A percentile compares a stretch with the other conserved stretches of the same genome.
These are phyloP conservation scores for Coenonympha glycerion DNA, from an alignment of 2,888 invertebrate species.

Conservation along the genomic window DNA sequence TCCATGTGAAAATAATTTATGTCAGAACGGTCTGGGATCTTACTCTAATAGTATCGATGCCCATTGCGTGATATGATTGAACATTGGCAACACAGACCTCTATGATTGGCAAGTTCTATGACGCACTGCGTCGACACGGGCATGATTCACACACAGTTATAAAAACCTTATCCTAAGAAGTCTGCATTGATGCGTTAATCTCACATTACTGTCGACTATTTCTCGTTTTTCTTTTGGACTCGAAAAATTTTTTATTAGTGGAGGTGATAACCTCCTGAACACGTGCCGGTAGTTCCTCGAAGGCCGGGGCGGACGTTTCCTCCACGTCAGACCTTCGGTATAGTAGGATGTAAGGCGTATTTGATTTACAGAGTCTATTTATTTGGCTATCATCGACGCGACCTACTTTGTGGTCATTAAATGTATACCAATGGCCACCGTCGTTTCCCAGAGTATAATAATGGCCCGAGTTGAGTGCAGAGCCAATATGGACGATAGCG, in stretches of 20 bases:
- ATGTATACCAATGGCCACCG: constrained; percentile 83
- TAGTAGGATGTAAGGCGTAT: constrained; percentile 89
- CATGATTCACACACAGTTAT: too few species aligned
- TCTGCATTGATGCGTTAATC: constrained; percentile 45
- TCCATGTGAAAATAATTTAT: too few species aligned
- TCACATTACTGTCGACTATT: constrained; percentile 51
- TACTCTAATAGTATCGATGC: too few species aligned
- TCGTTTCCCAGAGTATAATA: constrained; percentile 89
- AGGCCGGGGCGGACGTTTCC: constrained; percentile 44
- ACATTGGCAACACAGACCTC: too few species aligned
- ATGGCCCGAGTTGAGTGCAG: constrained; percentile 89
- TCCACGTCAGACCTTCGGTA: constrained; percentile 75
- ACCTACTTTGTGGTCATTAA: constrained; percentile 86
- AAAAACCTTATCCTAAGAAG: too few species aligned
- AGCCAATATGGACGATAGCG: constrained; percentile 89
- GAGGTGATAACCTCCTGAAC: constrained; percentile 48
- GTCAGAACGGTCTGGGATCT: too few species aligned
- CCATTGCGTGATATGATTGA: too few species aligned
- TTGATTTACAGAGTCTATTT: constrained; percentile 79
- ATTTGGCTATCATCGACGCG: constrained; percentile 77
- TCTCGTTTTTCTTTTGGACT: constrained; percentile 43
- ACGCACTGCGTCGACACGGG: too few species aligned
- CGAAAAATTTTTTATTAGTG: constrained; percentile 56
- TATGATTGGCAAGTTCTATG: too few species aligned
- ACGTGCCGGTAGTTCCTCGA: constrained; percentile 51